Evolutionary conservation across 2,797 vertebrate genomes (phyloP), one percentile per base, ranked within the genome.

Genomic region (Lycodopsis pacificus): DNA sequence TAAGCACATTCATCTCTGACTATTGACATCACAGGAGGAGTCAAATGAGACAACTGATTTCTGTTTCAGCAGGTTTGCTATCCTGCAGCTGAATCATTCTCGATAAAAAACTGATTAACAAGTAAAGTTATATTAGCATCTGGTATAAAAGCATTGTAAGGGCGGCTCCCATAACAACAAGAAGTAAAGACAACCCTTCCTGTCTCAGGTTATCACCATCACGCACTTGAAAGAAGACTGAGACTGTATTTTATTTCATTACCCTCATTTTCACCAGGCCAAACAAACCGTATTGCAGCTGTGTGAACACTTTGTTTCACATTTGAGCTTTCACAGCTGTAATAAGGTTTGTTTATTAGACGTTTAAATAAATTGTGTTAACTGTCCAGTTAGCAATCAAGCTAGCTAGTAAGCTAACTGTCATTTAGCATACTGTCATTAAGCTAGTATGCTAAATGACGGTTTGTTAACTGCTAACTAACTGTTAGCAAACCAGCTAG

Each of bases 201-300:
- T 64, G 32, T 58, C 63, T 42, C 62, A 25, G 59, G 65, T 64
- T 58, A 46, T n/a, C 53, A 69, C 17, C 44, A 48, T 30, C 46
- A 7, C 11, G 22, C 40, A 14, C n/a, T 62, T 48, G 19, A 32
- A 34, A 42, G 36, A 12, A 30, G 66, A 64, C 42, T 7, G 34
- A 71, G 0, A n/a, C 10, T 20, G 14, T 14, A 34, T 63, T 40
- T 76, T 72, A 14, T 67, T 67, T 25, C 48, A 17, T 51, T 51
- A 36, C 44, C n/a, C 25, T 58, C 17, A 3, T 22, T 58, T 32
- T 77, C n/a, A 59, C 25, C 10, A 6, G 38, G 7, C 46, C 53
- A 42, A 58, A 62, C 57, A 14, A 20, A 62, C 40, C 11, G 32
- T 17, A 64, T 22, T 7, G 57, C 51, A 57, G 32, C 8, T 49